phyloP scores from a whole-genome alignment of 64 coral and sea anemone genomes.

The Acropora tenuis region DNA sequence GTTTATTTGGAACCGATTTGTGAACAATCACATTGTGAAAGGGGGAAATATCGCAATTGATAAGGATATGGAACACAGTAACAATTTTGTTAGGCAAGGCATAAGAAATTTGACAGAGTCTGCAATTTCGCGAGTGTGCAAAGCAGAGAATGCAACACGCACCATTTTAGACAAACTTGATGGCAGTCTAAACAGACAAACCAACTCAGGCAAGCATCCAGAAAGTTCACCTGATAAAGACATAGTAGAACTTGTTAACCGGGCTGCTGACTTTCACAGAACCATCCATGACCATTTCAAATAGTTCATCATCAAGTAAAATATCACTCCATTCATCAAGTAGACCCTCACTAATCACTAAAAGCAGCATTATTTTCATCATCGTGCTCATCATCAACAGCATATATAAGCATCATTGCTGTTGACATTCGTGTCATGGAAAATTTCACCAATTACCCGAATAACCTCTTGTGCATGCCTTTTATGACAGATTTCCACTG shows the following conservation, averaged over 20 bases:
- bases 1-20: conserved; percentile 65
- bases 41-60: conserved; percentile 67
- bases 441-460: background rate
- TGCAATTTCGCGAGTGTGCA: conserved; percentile 61
- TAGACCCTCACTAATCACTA: background rate
- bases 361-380: background rate
- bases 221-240: conserved; percentile 41
- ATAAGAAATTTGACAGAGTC: conserved; percentile 64
- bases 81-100: conserved; percentile 12
- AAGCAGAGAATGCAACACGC: conserved; percentile 46
- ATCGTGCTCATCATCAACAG: background rate
- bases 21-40: conserved; percentile 62
- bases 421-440: background rate
- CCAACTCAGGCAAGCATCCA: conserved; percentile 42
- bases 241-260: conserved; percentile 42
- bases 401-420: background rate
- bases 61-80: conserved; percentile 67
- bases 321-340: background rate
- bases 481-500: background rate
- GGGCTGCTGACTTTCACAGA: conserved; percentile 41
- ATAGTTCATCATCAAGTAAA: background rate
- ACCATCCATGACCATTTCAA: background rate
- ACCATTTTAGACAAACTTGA: conserved; percentile 64
- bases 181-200: background rate
- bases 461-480: background rate